Evolutionary conservation across 1,140 invertebrate species (phyloP), one percentile per base, ranked within the genome.

Genomic region (Cydia strobilella): DNA sequence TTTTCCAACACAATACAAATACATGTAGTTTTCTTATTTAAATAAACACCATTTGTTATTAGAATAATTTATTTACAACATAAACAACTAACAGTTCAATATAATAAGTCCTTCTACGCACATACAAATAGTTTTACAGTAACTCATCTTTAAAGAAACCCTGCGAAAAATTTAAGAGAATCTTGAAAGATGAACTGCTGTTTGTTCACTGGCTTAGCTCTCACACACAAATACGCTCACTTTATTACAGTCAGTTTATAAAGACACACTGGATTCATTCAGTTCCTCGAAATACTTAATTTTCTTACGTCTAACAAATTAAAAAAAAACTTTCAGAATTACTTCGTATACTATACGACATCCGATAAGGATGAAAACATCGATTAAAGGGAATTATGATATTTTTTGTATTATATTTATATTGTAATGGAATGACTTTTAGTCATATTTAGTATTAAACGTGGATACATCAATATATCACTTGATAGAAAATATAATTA

Each of bases 51-150:
- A 69, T 80, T 79, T 81, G 74, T 82, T 84, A 81, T 82, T 80
- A 82, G 83, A 87, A 81, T 82, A 31, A 74, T 90, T 91, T 91
- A 91, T 91, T 91, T 91, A 91, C 89, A 90, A 75, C 76, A 80
- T 85, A 86, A 83, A 79, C 75, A 77, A 79, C 85, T 88, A 87
- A 81, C 81, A 78, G 82, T 82, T 90, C 90, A 83, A 76, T 65
- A 75, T 75, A 73, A 76, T 74, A 79, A 75, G 35, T 76, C 66
- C 25, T 42, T 27, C 48, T 51, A 59, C 71, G 48, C 51, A 72
- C 76, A 45, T 54, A 77, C 51, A 72, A 73, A 45, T 42, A 77
- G 51, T 78, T 73, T 80, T 3, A 74, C 63, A 77, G 76, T 79
- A 78, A 76, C 31, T 54, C 12, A 74, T 59, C 20, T 59, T 23